A percentile compares a stretch with the other conserved stretches of the same genome.
These are phyloP conservation scores for Diplodus puntazzo DNA, from an alignment of 2,797 vertebrate species.

Conservation along the genomic window DNA sequence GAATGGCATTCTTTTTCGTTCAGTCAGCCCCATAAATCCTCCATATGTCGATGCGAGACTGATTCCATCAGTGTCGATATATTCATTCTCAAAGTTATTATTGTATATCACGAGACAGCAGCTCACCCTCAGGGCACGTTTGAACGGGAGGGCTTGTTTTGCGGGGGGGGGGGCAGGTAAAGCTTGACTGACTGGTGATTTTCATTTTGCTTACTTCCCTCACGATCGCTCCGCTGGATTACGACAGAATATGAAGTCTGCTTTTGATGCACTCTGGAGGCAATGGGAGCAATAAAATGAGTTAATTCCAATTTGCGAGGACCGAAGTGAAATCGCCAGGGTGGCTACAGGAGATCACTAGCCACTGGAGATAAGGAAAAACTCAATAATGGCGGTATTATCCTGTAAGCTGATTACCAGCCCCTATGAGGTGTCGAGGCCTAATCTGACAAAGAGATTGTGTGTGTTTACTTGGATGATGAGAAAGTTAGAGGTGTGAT, in stretches of 20 bases:
- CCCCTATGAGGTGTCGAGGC: conserved; percentile 46
- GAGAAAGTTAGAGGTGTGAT: conserved; percentile 52
- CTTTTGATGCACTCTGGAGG: conserved; percentile 23
- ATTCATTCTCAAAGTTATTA: conserved; percentile 17
- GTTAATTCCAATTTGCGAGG: conserved; percentile 52
- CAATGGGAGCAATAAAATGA: conserved; percentile 40
- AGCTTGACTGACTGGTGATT: conserved; percentile 22
- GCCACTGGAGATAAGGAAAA: conserved; percentile 59
- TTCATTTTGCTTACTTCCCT: conserved; percentile 37
- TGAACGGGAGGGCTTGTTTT: conserved; percentile 41
- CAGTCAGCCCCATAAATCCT: background rate
- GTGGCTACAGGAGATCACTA: conserved; percentile 49
- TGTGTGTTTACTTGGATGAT: conserved; percentile 56
- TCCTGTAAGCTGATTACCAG: conserved; percentile 74
- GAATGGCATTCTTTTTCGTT: conserved; percentile 11
- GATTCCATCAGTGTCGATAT: conserved; percentile 29
- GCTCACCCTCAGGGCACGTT: conserved; percentile 38
- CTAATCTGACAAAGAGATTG: conserved; percentile 63
- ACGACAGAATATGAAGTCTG: conserved; percentile 24
- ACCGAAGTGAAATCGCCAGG: conserved; percentile 40
- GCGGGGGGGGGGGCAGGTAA: conserved; percentile 9
- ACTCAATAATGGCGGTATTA: conserved; percentile 67
- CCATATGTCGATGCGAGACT: background rate
- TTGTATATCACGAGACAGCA: conserved; percentile 13
- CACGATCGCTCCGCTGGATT: conserved; percentile 20